phyloP scores from a whole-genome alignment of 64 coral and sea anemone species.

The Montipora efflorescens region DNA sequence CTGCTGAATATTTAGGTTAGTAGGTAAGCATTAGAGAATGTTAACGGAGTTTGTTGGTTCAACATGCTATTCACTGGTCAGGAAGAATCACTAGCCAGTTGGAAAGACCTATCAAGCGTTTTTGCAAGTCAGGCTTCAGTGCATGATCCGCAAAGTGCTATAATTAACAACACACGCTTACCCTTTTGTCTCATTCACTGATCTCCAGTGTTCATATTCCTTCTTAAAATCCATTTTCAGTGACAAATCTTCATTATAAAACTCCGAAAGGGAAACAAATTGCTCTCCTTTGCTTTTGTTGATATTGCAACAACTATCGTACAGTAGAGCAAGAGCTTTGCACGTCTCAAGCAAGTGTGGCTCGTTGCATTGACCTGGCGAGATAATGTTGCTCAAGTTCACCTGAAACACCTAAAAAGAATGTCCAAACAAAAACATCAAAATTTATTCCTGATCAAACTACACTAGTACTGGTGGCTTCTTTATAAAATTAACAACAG shows the following conservation, averaged over 20 bases:
- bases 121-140: too few species aligned
- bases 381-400: constrained; percentile 74
- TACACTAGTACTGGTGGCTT: too few species aligned
- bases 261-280: constrained; percentile 73
- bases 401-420: constrained; percentile 64
- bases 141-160: too few species aligned
- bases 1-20: too few species aligned
- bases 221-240: constrained; percentile 94
- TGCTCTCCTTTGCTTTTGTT: constrained; percentile 2
- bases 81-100: too few species aligned
- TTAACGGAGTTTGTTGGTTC: too few species aligned
- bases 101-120: too few species aligned
- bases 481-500: too few species aligned
- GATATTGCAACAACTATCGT: constrained; percentile 45
- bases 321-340: constrained; percentile 66
- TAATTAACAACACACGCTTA: background rate
- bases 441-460: too few species aligned
- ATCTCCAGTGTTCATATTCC: constrained; percentile 94
- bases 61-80: too few species aligned
- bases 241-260: constrained; percentile 95
- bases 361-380: constrained; percentile 66
- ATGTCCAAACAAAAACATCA: too few species aligned
- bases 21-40: too few species aligned
- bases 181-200: constrained; percentile 17
- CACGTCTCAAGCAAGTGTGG: constrained; percentile 80